Evolutionary conservation across 2,888 invertebrate species (phyloP).

Genomic region (Eutolmus rufibarbis): DNA sequence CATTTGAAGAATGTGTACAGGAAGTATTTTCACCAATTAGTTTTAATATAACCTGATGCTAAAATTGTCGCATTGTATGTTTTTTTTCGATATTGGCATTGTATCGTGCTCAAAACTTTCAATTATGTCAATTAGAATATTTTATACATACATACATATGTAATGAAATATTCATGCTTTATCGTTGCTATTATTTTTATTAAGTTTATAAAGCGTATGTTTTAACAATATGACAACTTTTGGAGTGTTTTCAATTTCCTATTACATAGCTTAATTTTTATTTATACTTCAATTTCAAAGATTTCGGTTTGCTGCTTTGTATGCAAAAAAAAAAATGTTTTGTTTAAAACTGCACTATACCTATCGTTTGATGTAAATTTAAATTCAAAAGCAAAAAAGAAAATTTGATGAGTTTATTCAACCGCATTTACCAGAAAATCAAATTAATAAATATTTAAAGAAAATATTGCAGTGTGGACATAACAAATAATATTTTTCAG

Average conservation of each 20-base stretch:
- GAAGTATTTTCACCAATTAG: too few species aligned
- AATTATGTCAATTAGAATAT: too few species aligned
- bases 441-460: background rate
- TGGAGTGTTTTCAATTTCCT: background rate
- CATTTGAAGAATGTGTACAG: too few species aligned
- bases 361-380: background rate
- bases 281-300: background rate
- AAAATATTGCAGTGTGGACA: constrained; percentile 4
- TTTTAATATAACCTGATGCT: too few species aligned
- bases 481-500: constrained; percentile 63
- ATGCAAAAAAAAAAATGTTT: background rate
- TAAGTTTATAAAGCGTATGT: background rate
- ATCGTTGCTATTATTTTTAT: background rate
- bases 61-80: too few species aligned
- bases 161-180: background rate
- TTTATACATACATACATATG: too few species aligned
- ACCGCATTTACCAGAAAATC: background rate
- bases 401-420: background rate
- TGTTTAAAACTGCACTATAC: background rate
- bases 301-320: background rate
- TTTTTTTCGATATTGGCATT: too few species aligned
- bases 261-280: background rate
- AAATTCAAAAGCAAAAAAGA: background rate
- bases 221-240: background rate
- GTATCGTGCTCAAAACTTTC: too few species aligned